Evolutionary conservation across 37 sponge, comb jelly and placozoan species (phyloP).

Genomic region (Beroe forskalii): DNA sequence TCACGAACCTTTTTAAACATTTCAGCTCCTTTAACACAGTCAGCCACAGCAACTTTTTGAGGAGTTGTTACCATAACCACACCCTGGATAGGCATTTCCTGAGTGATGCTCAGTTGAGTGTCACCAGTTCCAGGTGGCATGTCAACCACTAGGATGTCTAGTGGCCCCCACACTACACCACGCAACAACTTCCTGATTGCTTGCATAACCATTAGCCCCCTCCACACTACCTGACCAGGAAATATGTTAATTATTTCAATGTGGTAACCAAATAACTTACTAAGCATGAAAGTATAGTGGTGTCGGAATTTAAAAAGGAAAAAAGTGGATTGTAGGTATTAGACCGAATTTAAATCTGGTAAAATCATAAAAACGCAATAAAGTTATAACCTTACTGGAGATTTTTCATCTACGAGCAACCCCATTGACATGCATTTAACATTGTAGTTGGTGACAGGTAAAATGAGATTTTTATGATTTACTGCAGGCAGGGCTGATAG

Average conservation of each 20-base stretch:
- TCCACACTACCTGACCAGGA: constrained; percentile 79
- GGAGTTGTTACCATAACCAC: constrained; percentile 7
- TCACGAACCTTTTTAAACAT: constrained; percentile 89
- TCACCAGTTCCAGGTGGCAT: constrained; percentile 99
- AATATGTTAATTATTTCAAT: no score
- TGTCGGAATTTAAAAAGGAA: no score
- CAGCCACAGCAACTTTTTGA: constrained; percentile 85
- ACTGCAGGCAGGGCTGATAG: constrained; percentile 78
- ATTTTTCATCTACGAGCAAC: constrained; percentile 89
- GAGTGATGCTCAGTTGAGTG: constrained; percentile 89
- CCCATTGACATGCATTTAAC: constrained; percentile 99
- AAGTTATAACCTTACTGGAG: constrained; percentile 72
- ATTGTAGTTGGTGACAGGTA: constrained; percentile 87
- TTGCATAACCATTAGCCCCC: constrained; percentile 99
- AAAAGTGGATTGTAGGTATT: no score
- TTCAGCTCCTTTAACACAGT: constrained; percentile 87
- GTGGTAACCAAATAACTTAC: no score
- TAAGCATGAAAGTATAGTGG: no score
- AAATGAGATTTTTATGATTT: constrained; percentile 79
- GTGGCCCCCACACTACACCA: constrained; percentile 84
- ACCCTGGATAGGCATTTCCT: constrained; percentile 80
- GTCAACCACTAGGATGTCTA: constrained; percentile 93
- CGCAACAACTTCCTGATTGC: constrained; percentile 88
- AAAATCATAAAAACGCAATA: no score
- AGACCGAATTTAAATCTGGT: no score